Percentiles rank a stretch among this genome's conserved stretches.
Conservation (phyloP, 2,888 invertebrate species). For the Leucophenga montana region DNA sequence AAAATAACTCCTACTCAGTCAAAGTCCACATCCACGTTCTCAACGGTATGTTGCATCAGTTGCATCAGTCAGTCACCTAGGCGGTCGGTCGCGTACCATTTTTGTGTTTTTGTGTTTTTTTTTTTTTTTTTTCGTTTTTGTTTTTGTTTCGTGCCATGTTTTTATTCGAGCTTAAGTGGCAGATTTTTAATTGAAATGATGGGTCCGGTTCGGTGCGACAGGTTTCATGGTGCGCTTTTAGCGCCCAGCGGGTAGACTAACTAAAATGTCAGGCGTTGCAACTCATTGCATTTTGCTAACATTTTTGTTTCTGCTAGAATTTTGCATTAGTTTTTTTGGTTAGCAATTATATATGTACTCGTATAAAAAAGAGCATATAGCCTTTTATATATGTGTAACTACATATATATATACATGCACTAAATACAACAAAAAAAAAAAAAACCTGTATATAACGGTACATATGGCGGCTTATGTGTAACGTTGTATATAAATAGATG, state of each 20-base stretch:
- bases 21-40: too few species aligned
- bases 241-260: background rate
- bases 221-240: constrained; percentile 5
- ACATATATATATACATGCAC: constrained; percentile 33
- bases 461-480: background rate
- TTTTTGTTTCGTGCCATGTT: constrained; percentile 16
- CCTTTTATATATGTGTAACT: too few species aligned
- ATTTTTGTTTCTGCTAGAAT: constrained; percentile 52
- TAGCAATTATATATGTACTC: constrained; percentile 33
- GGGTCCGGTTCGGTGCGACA: constrained; percentile 37
- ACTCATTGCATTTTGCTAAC: constrained; percentile 40
- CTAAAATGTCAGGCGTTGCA: background rate
- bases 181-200: constrained; percentile 67
- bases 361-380: background rate
- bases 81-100: background rate
- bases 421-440: background rate
- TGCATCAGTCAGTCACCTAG: background rate
- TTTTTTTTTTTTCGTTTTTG: too few species aligned
- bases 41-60: background rate
- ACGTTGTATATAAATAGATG: constrained; percentile 31
- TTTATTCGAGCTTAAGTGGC: constrained; percentile 60
- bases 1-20: background rate
- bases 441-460: constrained; percentile 21
- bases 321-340: constrained; percentile 61
- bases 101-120: too few species aligned